phyloP scores from a whole-genome alignment of 2,888 invertebrate genomes.

The Thereva unica region DNA sequence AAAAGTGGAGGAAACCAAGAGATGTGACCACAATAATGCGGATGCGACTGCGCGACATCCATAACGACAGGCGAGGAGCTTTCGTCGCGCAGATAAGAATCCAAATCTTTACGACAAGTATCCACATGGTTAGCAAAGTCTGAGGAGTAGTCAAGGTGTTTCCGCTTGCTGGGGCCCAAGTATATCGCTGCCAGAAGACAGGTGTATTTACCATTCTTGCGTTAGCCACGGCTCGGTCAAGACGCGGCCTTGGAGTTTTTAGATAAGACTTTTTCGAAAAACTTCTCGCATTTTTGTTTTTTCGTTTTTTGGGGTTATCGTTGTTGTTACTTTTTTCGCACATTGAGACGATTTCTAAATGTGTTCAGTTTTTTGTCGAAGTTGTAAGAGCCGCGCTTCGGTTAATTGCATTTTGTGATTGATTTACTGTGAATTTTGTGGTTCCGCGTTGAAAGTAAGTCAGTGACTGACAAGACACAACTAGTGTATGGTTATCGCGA shows the following conservation, averaged over 20 bases:
- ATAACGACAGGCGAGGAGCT: constrained; percentile 13
- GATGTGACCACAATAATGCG: constrained; percentile 20
- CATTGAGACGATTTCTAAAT: no score
- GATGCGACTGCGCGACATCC: constrained; percentile 10
- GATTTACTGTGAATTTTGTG: no score
- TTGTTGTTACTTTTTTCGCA: neutral
- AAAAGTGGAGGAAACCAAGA: constrained; percentile 19
- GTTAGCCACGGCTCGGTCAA: constrained; percentile 58
- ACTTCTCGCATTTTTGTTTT: constrained; percentile 6
- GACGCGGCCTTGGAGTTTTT: constrained; percentile 49
- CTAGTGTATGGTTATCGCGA: no score
- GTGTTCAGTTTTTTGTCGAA: no score
- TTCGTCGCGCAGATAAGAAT: constrained; percentile 26
- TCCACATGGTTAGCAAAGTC: constrained; percentile 30
- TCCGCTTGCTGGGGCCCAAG: constrained; percentile 55
- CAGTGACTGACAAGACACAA: no score
- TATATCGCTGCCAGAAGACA: constrained; percentile 59
- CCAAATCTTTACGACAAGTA: constrained; percentile 38
- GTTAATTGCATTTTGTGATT: no score
- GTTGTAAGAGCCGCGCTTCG: no score
- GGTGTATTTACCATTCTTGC: constrained; percentile 60
- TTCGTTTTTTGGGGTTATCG: neutral
- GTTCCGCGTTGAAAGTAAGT: no score
- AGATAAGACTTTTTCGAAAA: constrained; percentile 21
- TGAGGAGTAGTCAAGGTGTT: constrained; percentile 39